Conservation (phyloP, 2,797 vertebrate species). For the Phyllotis vaccarum region DNA sequence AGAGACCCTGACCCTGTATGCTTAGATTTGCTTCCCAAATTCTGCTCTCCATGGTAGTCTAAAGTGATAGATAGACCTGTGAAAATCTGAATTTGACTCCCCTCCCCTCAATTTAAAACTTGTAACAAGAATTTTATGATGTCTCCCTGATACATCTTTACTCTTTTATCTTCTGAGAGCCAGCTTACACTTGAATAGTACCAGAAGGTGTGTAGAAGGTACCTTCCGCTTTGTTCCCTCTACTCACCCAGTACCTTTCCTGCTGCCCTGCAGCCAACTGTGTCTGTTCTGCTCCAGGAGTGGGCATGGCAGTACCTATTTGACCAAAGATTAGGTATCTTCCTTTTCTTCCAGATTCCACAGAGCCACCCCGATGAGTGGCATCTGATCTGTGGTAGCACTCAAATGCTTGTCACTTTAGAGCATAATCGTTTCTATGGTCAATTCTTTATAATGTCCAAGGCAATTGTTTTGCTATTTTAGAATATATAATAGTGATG, state of each 20-base stretch:
- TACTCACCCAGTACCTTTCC: not conserved
- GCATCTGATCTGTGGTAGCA: not conserved
- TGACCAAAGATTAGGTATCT: not conserved
- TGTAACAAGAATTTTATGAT: not conserved
- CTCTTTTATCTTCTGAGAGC: not conserved
- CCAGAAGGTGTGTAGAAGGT: not conserved
- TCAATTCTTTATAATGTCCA: slow-evolving; percentile 23
- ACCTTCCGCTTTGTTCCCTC: not conserved
- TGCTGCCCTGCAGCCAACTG: slow-evolving; percentile 9
- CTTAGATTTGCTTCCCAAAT: not conserved
- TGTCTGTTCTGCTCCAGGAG: not conserved
- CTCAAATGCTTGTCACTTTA: slow-evolving; percentile 29
- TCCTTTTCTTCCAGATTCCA: not conserved
- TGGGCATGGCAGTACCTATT: not conserved
- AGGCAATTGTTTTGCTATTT: slow-evolving; percentile 52
- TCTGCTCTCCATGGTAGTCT: not conserved
- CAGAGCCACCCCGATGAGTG: slow-evolving; percentile 7
- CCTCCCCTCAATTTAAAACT: not conserved
- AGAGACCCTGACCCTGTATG: not conserved
- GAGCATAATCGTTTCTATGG: not conserved
- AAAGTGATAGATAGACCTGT: not conserved
- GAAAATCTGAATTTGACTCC: not conserved
- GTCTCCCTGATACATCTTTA: not conserved
- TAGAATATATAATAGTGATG: not conserved
- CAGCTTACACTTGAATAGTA: not conserved